A percentile compares a stretch with the other conserved stretches of the same genome.
These are phyloP conservation scores for Lophura nycthemera DNA, from an alignment of 2,113 vertebrate genomes.

Conservation along the genomic window DNA sequence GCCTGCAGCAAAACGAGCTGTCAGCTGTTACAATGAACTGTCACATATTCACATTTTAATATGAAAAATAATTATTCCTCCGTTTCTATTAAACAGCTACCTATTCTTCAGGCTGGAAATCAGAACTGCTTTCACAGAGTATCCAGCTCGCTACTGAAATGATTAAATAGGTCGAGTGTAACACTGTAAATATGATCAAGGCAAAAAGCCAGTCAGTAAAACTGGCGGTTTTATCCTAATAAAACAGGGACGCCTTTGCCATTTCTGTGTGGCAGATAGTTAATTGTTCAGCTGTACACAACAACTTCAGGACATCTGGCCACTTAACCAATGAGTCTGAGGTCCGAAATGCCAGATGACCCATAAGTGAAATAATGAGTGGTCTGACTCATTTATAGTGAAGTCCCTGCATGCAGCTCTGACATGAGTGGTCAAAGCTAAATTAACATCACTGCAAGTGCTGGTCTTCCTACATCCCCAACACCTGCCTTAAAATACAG, in stretches of 20 bases:
- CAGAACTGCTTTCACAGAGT: not conserved
- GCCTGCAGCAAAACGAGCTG: not conserved
- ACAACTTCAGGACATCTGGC: conserved; percentile 39
- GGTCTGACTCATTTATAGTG: not conserved
- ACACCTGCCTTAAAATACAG: not conserved
- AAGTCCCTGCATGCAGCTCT: not conserved
- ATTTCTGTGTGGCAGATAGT: not conserved
- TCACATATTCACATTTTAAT: not conserved
- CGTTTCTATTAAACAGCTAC: not conserved
- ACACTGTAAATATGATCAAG: conserved; percentile 20
- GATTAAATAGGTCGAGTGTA: not conserved
- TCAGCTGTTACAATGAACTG: not conserved
- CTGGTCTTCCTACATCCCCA: not conserved
- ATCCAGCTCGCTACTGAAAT: conserved; percentile 6
- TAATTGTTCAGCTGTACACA: conserved; percentile 43
- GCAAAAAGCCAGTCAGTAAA: conserved; percentile 58
- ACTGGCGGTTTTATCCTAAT: not conserved
- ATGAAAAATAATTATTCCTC: not conserved
- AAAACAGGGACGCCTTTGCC: conserved; percentile 17
- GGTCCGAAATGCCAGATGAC: not conserved
- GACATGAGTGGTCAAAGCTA: not conserved
- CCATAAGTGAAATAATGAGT: not conserved
- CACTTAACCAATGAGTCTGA: not conserved
- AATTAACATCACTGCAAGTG: not conserved
- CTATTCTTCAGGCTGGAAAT: conserved; percentile 31